Evolutionary conservation across 2,113 vertebrate species (phyloP).

Genomic region (Talpa occidentalis): DNA sequence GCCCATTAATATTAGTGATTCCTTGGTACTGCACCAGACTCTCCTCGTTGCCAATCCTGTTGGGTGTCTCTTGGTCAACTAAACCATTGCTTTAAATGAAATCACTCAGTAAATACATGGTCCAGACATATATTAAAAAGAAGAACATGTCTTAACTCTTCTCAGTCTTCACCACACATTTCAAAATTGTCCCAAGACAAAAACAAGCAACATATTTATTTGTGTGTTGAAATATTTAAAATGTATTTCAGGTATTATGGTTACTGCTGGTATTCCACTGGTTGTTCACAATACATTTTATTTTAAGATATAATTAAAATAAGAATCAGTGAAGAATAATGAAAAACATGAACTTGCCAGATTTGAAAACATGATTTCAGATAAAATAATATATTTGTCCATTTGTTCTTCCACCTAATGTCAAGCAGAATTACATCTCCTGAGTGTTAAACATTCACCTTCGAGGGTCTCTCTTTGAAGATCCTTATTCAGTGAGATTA

Average conservation of each 20-base stretch:
- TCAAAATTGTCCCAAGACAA: background rate
- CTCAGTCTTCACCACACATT: background rate
- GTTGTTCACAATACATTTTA: background rate
- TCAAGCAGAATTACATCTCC: background rate
- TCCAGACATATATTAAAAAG: background rate
- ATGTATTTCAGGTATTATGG: background rate
- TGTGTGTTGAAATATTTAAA: conserved; percentile 28
- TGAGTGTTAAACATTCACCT: background rate
- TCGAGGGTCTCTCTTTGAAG: background rate
- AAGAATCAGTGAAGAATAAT: conserved; percentile 32
- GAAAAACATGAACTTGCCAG: background rate
- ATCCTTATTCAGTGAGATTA: background rate
- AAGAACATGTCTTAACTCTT: background rate
- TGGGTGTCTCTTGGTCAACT: background rate
- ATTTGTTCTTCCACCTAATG: background rate
- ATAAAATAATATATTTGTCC: background rate
- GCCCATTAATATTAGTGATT: background rate
- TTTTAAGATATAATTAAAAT: conserved; percentile 14
- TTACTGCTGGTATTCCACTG: background rate
- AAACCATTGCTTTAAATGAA: conserved; percentile 43
- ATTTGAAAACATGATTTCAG: conserved; percentile 33
- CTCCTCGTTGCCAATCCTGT: background rate
- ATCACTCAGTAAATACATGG: background rate
- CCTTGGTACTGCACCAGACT: background rate
- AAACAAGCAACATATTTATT: background rate